Evolutionary conservation across 2,113 vertebrate genomes (phyloP), one percentile per base, ranked within the genome.

Genomic region (Mesembrinibis cayennensis): DNA sequence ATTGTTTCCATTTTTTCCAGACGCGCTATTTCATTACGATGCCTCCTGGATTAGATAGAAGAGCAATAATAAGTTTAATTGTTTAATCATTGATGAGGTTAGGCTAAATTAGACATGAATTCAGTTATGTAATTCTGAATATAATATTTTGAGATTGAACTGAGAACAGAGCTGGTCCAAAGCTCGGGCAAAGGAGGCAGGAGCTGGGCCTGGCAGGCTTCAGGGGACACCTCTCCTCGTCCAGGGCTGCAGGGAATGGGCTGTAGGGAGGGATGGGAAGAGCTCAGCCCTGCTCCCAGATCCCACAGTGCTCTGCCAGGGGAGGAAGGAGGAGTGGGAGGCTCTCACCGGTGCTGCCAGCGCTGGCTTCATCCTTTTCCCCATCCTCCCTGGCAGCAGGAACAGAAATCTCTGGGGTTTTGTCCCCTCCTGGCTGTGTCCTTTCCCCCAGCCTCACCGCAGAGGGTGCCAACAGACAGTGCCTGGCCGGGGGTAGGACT

Each of bases 21-120:
- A 79, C 1, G 0, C 0, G 1, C 81, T 71, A 38, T 90, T 96
- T 94, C 82, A 82, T 91, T 88, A 61, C 1, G 2, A 47, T 82
- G 61, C 78, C 90, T 85, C 56, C 56, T 72, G 87, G 87, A 79
- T 90, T 80, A 62, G 74, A 71, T 32, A 53, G 56, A 88, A 82
- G 25, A 80, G 73, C 56, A 96, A 65, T 89, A 74, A 82, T 61
- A 69, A 76, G 22, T 95, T 78, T 94, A 93, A 92, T 91, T 94
- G 82, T 85, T 97, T 92, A 94, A 92, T 92, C 90, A 82, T 82
- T 90, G 61, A 96, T 93, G 90, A 92, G 53, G n/a, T 72, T 90
- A 83, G 63, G 92, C 53, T 94, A 61, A 94, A 80, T 93, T 76
- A 88, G 90, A 86, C 49, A 34, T 77, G 30, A 77, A 91, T 86